phyloP scores from a whole-genome alignment of 2,888 invertebrate species.

The Spisula solida region DNA sequence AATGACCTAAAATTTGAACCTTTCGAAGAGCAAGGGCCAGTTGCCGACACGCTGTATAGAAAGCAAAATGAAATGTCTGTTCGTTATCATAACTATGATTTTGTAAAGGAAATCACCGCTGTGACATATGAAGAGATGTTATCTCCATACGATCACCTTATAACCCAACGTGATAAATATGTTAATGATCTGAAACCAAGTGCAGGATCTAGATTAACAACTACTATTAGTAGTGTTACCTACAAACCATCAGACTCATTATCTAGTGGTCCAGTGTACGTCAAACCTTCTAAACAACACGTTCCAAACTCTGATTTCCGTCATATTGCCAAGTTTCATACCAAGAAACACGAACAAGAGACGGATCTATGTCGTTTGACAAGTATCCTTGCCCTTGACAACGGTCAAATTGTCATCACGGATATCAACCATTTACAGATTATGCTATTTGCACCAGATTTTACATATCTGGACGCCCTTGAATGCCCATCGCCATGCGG shows the following conservation, averaged over 20 bases:
- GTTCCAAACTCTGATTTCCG: slow-evolving; percentile 57
- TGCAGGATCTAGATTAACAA: slow-evolving; percentile 31
- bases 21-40: slow-evolving; percentile 59
- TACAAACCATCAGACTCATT: slow-evolving; percentile 59
- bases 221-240: slow-evolving; percentile 49
- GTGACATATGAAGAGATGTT: slow-evolving; percentile 19
- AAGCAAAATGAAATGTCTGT: slow-evolving; percentile 42
- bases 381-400: slow-evolving; percentile 57
- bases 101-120: slow-evolving; percentile 62
- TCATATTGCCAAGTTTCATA: slow-evolving; percentile 61
- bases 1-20: slow-evolving; percentile 38
- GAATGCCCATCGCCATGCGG: slow-evolving; percentile 67
- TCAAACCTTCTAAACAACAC: slow-evolving; percentile 24
- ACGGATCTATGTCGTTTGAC: slow-evolving; percentile 65
- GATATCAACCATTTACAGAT: slow-evolving; percentile 67
- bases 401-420: slow-evolving; percentile 61
- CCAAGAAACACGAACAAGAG: slow-evolving; percentile 63
- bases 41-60: slow-evolving; percentile 16
- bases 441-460: slow-evolving; percentile 65
- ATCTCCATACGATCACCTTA: too few relatives aligned
- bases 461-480: slow-evolving; percentile 53
- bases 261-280: slow-evolving; percentile 53
- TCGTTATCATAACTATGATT: slow-evolving; percentile 58
- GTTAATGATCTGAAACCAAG: background rate
- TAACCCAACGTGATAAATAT: too few relatives aligned